These are phyloP conservation scores for Melopsittacus undulatus DNA, from an alignment of 2,797 vertebrate species.

Conservation along the genomic window DNA sequence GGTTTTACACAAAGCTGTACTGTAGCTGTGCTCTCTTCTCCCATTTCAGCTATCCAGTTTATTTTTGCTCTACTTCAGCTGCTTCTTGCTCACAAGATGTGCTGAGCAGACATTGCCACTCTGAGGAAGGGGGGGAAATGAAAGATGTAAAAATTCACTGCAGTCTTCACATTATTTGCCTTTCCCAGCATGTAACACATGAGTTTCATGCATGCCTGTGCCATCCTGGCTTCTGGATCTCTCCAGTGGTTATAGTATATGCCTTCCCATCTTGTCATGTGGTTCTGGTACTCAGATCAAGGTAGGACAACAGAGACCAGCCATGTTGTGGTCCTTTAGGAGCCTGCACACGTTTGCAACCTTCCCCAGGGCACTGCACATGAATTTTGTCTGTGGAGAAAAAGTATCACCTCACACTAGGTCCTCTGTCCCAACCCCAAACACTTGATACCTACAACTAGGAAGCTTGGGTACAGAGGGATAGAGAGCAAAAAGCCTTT, in stretches of 20 bases:
- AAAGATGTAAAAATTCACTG: not conserved
- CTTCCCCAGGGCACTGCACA: not conserved
- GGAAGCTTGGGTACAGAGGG: fast-evolving
- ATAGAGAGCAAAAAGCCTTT: not conserved
- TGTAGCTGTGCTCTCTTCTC: conserved; percentile 44
- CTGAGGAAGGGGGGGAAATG: conserved; percentile 49
- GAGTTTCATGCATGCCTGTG: not conserved
- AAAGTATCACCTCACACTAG: fast-evolving
- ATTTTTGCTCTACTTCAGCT: conserved; percentile 46
- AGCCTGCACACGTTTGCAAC: not conserved
- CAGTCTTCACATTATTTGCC: not conserved
- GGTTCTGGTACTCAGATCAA: not conserved
- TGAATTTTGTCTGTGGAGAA: not conserved
- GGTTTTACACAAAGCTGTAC: conserved; percentile 62
- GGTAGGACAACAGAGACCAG: not conserved
- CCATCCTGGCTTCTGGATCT: not conserved
- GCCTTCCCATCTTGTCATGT: not conserved
- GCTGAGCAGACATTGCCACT: conserved; percentile 63
- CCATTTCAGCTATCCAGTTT: conserved; percentile 52
- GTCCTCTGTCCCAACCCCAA: not conserved
- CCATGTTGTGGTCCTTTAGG: not conserved
- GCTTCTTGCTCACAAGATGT: conserved; percentile 33
- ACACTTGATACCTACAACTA: fast-evolving
- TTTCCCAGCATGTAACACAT: not conserved
- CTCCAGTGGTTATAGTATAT: not conserved